Base-by-base conservation (phyloP, 2,888 invertebrate species). In the Caprella mutica region DNA sequence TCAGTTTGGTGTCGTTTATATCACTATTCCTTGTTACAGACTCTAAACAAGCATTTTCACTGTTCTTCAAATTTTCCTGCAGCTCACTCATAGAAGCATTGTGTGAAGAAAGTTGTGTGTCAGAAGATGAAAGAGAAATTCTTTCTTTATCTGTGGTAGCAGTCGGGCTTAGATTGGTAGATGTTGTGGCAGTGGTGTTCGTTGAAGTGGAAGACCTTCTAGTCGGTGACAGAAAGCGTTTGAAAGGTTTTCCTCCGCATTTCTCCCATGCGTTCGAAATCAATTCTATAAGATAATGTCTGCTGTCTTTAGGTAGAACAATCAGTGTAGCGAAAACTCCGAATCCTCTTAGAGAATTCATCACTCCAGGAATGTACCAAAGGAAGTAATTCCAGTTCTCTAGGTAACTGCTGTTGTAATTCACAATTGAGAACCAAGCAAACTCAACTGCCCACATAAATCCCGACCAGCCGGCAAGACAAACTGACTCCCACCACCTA, bases 401-500 rank as follows among this genome's bases (percentile, higher is more conserved):
- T 1, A 48, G 50, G 9, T 51, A 51, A 17, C n/a, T 46, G 19
- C 38, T 52, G 14, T 40, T 46, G 21, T 59, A 56, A 12, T 35
- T 39, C 4, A 42, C 29, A 24, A 59, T 33, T 19, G 54, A 26
- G 30, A 59, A 59, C 19, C 51, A 53, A 19, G 55, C 12, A 24
- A 62, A 54, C 29, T 62, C 62, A 54, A 59, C 30, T 17, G 56
- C 27, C 53, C 59, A 56, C 2, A 59, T 62, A 8, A 51, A 56
- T 17, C 56, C 62, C 2, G 62, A 62, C 62, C 62, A 62, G 5
- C 59, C 29, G n/a, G 58, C 62, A 43, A 62, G 50, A 17, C 56
- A 58, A 24, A 62, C 43, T 2, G 62, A 59, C 30, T 62, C 62
- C 24, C 38, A 38, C 62, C 62, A 59, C 35, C 62, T 62, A 56